Conservation (phyloP, 2,888 invertebrate genomes). For the Gortyna flavago region DNA sequence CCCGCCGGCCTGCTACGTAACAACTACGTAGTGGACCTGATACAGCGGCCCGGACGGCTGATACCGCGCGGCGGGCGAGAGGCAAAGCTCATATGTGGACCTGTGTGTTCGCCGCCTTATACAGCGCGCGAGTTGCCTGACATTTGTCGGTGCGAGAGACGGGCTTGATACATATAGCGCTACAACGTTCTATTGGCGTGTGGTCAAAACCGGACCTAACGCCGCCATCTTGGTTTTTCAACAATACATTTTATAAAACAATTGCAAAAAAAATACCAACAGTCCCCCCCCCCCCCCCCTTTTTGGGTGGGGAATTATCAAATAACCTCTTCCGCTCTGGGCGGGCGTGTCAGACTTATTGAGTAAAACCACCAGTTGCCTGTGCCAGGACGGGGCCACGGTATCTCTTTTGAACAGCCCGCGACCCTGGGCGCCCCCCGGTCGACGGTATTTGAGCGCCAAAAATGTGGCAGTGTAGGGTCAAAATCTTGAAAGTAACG, state of each 20-base stretch:
- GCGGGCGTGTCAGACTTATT: too few species aligned
- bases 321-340: too few species aligned
- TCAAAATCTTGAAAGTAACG: background rate
- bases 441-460: background rate
- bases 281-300: too few species aligned
- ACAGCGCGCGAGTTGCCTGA: constrained; percentile 70
- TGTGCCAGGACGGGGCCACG: too few species aligned
- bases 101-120: constrained; percentile 70
- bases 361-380: too few species aligned
- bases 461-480: background rate
- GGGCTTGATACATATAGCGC: background rate
- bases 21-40: constrained; percentile 91
- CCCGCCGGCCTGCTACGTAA: constrained; percentile 87
- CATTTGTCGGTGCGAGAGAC: constrained; percentile 55
- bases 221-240: background rate
- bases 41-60: constrained; percentile 86
- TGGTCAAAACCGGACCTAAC: too few species aligned
- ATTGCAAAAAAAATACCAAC: too few species aligned
- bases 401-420: too few species aligned
- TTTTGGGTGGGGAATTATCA: too few species aligned
- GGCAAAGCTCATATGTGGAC: constrained; percentile 77
- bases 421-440: too few species aligned
- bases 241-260: too few species aligned
- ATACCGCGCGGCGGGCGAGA: constrained; percentile 78
- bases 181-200: background rate